A percentile compares a stretch with the other conserved stretches of the same genome.
phyloP scores from a whole-genome alignment of 2,113 vertebrate genomes.

The Clarias batrachus region DNA sequence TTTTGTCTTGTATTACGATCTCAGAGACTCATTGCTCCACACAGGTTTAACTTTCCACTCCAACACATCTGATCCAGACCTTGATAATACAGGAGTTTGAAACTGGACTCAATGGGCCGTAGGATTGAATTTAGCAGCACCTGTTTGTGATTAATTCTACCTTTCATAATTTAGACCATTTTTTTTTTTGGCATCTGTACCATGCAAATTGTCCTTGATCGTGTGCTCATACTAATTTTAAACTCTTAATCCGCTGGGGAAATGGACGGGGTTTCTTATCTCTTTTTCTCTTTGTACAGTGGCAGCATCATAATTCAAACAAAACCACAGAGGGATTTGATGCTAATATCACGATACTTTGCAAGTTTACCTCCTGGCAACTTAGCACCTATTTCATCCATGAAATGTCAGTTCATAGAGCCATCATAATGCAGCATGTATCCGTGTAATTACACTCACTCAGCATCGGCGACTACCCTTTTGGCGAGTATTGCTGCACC shows the following conservation, averaged over 20 bases:
- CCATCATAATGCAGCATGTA: slow-evolving; percentile 38
- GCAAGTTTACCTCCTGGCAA: slow-evolving; percentile 16
- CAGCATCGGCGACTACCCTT: slow-evolving; percentile 4
- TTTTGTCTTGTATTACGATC: not conserved
- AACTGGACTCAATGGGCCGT: not conserved
- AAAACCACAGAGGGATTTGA: not conserved
- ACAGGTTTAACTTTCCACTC: not conserved
- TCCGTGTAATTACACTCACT: slow-evolving; percentile 35
- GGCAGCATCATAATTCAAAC: not conserved
- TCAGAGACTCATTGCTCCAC: not conserved
- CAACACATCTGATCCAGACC: not conserved
- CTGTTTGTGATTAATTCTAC: slow-evolving; percentile 35
- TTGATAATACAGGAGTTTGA: not conserved
- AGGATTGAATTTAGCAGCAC: not conserved
- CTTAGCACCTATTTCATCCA: slow-evolving; percentile 30
- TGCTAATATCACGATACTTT: not conserved
- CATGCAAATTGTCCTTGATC: slow-evolving; percentile 23
- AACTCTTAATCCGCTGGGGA: not conserved
- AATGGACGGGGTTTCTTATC: not conserved
- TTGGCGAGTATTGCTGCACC: slow-evolving; percentile 16
- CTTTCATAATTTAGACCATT: slow-evolving; percentile 30
- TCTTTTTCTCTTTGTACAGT: too few relatives aligned
- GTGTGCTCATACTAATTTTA: not conserved
- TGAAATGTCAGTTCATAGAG: slow-evolving; percentile 41
- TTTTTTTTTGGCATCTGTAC: not conserved